Evolutionary conservation across 2,797 vertebrate genomes (phyloP).

Genomic region (Propithecus perrieri): DNA sequence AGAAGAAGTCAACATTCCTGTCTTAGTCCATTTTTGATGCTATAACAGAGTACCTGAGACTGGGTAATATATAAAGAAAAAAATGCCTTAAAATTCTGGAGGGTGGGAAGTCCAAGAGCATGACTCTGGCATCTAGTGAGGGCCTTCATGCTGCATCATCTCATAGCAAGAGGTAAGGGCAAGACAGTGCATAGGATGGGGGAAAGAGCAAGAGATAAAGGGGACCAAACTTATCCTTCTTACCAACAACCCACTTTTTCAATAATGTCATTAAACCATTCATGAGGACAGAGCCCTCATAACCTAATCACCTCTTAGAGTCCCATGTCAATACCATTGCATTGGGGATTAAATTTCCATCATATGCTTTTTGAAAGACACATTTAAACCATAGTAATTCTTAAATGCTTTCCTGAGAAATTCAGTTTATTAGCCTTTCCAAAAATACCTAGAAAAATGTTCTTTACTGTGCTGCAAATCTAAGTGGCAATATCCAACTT

Average conservation of each 20-base stretch:
- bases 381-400: not conserved
- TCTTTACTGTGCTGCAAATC: not conserved
- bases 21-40: not conserved
- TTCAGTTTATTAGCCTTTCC: not conserved
- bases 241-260: not conserved
- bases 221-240: not conserved
- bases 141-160: no score
- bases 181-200: not conserved
- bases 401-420: slow-evolving; percentile 11
- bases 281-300: not conserved
- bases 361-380: not conserved
- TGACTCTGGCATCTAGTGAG: not conserved
- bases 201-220: not conserved
- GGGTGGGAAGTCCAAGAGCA: not conserved
- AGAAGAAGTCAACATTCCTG: not conserved
- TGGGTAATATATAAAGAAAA: not conserved
- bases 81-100: not conserved
- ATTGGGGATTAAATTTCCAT: not conserved
- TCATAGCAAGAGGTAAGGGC: not conserved
- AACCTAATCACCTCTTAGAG: not conserved
- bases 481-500: slow-evolving; percentile 2
- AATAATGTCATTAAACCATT: not conserved
- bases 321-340: not conserved
- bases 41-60: not conserved
- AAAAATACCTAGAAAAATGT: not conserved